Conservation (phyloP, 37 sponge, comb jelly and placozoan species). For the Cliona cf. orientalis region DNA sequence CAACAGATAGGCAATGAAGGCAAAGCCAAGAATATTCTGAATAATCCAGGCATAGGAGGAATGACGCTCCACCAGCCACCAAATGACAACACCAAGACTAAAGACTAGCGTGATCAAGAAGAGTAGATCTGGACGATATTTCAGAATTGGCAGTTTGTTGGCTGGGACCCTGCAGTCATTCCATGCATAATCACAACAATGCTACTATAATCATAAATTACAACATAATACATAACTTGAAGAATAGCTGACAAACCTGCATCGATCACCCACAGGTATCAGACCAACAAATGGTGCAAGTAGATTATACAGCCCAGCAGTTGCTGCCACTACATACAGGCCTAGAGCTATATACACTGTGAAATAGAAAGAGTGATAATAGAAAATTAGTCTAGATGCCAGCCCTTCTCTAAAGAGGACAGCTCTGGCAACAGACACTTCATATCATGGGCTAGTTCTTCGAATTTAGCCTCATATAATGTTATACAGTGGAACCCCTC, state of each 20-base stretch:
- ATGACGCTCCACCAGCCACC: slow-evolving; percentile 82
- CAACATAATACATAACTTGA: not conserved
- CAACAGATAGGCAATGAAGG: slow-evolving; percentile 28
- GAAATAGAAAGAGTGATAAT: not conserved
- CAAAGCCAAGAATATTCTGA: slow-evolving; percentile 66
- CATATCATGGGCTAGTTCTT: too few species aligned
- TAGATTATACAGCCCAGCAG: slow-evolving; percentile 56
- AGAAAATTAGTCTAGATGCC: too few species aligned
- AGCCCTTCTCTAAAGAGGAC: too few species aligned
- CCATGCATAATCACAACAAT: too few species aligned
- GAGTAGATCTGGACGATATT: slow-evolving; percentile 71
- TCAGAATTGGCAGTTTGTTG: slow-evolving; percentile 58
- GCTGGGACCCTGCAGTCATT: slow-evolving; percentile 27
- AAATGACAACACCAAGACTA: slow-evolving; percentile 55
- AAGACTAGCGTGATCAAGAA: slow-evolving; percentile 65
- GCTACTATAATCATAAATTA: not conserved
- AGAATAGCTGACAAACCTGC: slow-evolving; percentile 40
- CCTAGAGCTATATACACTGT: slow-evolving; percentile 82
- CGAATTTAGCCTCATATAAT: too few species aligned
- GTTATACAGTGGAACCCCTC: too few species aligned
- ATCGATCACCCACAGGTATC: slow-evolving; percentile 42
- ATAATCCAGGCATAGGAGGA: slow-evolving; percentile 60
- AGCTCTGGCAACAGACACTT: too few species aligned
- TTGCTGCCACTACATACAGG: slow-evolving; percentile 62
- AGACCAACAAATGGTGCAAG: slow-evolving; percentile 78